phyloP scores from a whole-genome alignment of 2,888 invertebrate species.

The Mystacides longicornis region DNA sequence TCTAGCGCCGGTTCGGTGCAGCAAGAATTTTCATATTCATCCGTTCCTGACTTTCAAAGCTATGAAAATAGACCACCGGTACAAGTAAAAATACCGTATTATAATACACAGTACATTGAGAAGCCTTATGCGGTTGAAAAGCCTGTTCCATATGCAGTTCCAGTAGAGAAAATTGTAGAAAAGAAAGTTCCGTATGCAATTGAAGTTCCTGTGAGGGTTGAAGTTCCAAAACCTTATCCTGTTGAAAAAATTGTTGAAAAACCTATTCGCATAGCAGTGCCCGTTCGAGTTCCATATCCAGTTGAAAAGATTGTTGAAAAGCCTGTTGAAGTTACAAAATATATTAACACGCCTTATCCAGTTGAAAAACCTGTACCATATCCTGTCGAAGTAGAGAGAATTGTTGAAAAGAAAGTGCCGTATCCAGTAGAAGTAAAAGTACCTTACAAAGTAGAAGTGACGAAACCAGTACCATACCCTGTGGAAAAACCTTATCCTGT shows the following conservation, averaged over 20 bases:
- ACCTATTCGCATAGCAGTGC: slow-evolving; percentile 52
- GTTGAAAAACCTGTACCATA: slow-evolving; percentile 51
- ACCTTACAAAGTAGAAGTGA: slow-evolving; percentile 28
- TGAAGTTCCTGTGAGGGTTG: slow-evolving; percentile 36
- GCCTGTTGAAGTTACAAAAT: slow-evolving; percentile 44
- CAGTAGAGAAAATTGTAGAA: slow-evolving; percentile 39
- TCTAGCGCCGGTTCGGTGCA: too few species aligned
- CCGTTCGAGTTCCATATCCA: slow-evolving; percentile 42
- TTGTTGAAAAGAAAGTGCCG: slow-evolving; percentile 40
- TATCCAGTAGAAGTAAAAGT: slow-evolving; percentile 38
- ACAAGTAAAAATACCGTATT: neutral
- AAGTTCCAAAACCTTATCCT: slow-evolving; percentile 42
- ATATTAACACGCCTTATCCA: slow-evolving; percentile 46
- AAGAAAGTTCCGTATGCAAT: slow-evolving; percentile 43
- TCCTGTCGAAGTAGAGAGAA: slow-evolving; percentile 46
- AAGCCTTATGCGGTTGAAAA: slow-evolving; percentile 49
- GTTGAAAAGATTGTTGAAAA: slow-evolving; percentile 43
- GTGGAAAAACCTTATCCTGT: slow-evolving; percentile 46
- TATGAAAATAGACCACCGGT: too few species aligned
- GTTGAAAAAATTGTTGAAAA: slow-evolving; percentile 41
- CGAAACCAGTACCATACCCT: slow-evolving; percentile 38
- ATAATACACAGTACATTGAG: slow-evolving; percentile 38
- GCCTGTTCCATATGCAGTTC: slow-evolving; percentile 50
- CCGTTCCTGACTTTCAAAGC: too few species aligned
- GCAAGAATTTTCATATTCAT: too few species aligned